These are phyloP conservation scores for Eucriotettix oculatus DNA, from an alignment of 2,888 invertebrate species.

Conservation along the genomic window DNA sequence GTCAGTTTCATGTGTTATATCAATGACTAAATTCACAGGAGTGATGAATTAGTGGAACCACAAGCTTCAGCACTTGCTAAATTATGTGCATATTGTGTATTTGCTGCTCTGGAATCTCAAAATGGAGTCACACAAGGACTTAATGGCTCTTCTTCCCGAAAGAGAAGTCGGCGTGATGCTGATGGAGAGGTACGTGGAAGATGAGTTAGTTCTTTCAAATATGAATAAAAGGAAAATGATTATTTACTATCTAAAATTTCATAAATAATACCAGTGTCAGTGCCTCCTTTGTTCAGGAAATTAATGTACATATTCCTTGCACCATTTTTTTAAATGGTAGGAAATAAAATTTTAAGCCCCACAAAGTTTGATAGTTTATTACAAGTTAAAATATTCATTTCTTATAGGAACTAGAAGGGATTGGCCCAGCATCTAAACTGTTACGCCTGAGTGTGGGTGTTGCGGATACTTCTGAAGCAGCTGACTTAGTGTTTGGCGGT, in stretches of 20 bases:
- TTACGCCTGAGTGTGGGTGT: conserved; percentile 13
- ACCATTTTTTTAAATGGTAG: too few relatives aligned
- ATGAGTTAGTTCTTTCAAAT: too few relatives aligned
- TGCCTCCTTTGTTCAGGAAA: too few relatives aligned
- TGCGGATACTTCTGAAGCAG: conserved; percentile 3
- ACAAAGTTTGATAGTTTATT: not conserved
- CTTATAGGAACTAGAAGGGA: conserved; percentile 19
- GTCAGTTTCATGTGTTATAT: too few relatives aligned
- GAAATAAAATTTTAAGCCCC: too few relatives aligned
- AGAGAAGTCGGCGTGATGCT: conserved; percentile 38
- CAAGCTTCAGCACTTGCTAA: conserved; percentile 62
- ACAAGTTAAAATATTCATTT: not conserved
- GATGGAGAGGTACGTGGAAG: conserved; percentile 23
- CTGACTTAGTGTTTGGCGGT: conserved; percentile 5
- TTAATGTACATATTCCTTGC: too few relatives aligned
- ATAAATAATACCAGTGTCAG: too few relatives aligned
- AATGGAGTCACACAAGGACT: conserved; percentile 15
- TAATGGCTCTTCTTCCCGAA: conserved; percentile 22
- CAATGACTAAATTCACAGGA: conserved; percentile 18
- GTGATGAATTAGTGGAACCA: conserved; percentile 56
- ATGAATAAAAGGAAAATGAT: too few relatives aligned
- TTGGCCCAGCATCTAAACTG: conserved; percentile 21
- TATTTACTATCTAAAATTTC: too few relatives aligned
- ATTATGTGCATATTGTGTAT: conserved; percentile 54
- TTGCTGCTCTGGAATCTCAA: conserved; percentile 46